phyloP scores from a whole-genome alignment of 1,140 invertebrate species.

The Penaeus japonicus region DNA sequence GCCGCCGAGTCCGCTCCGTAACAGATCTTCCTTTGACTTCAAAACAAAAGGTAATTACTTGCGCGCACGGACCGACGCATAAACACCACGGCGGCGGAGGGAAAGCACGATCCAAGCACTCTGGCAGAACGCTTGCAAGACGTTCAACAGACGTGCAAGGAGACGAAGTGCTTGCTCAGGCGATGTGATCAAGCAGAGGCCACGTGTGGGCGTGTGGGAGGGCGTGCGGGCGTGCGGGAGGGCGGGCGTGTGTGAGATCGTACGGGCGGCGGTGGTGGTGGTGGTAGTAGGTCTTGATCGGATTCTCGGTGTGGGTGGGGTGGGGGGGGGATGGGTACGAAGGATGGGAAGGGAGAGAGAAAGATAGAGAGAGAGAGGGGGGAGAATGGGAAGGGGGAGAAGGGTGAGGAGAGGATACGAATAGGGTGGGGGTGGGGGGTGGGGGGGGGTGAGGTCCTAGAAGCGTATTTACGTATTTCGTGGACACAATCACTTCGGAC shows the following conservation, averaged over 20 bases:
- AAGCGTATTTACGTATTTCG: not conserved
- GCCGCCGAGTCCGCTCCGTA: no score
- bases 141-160: no score
- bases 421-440: not conserved
- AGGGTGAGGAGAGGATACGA: not conserved
- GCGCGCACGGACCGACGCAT: no score
- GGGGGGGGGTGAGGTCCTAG: not conserved
- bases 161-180: no score
- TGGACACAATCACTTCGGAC: no score
- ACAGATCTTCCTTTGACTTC: no score
- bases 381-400: not conserved
- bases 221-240: not conserved
- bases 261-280: not conserved
- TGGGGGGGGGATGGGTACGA: not conserved
- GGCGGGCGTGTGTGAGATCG: not conserved
- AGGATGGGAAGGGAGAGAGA: not conserved
- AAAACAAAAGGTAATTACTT: no score
- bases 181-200: no score
- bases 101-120: no score
- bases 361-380: not conserved
- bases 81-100: no score
- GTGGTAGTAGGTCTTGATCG: no score
- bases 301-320: not conserved
- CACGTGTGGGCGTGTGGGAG: not conserved
- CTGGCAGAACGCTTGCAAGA: no score